Evolutionary conservation across 1,140 invertebrate species (phyloP).

Genomic region (Elymnias hypermnestra): DNA sequence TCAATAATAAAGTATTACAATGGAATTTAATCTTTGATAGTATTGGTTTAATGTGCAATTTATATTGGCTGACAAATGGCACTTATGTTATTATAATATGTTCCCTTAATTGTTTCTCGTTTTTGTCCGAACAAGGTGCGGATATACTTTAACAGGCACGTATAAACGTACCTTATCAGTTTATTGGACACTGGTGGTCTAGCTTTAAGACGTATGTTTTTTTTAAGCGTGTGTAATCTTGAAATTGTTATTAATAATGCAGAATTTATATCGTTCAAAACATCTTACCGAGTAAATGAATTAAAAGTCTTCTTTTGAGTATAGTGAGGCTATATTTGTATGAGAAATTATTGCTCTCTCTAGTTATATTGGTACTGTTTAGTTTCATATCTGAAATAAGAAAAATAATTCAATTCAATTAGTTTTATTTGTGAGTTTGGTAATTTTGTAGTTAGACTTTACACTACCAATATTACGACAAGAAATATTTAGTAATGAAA

Average conservation of each 20-base stretch:
- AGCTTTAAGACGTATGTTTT: constrained; percentile 17
- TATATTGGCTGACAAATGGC: constrained; percentile 46
- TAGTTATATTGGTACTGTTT: too few species aligned
- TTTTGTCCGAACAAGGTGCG: constrained; percentile 70
- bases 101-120: constrained; percentile 69
- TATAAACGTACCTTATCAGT: constrained; percentile 51
- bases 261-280: too few species aligned
- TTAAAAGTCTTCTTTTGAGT: too few species aligned
- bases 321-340: too few species aligned
- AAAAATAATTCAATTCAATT: too few species aligned
- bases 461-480: too few species aligned
- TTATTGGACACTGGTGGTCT: constrained; percentile 51
- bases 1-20: constrained; percentile 38
- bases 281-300: too few species aligned
- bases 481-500: too few species aligned
- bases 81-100: constrained; percentile 49
- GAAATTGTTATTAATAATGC: constrained; percentile 11
- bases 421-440: too few species aligned
- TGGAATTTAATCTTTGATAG: constrained; percentile 53
- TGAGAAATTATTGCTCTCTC: too few species aligned
- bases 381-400: too few species aligned
- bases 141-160: constrained; percentile 44
- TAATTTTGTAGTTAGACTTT: too few species aligned
- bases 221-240: constrained; percentile 4
- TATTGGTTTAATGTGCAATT: constrained; percentile 55